Evolutionary conservation across 1,140 invertebrate species (phyloP), one percentile per base, ranked within the genome.

Genomic region (Drosophila nebulosa): DNA sequence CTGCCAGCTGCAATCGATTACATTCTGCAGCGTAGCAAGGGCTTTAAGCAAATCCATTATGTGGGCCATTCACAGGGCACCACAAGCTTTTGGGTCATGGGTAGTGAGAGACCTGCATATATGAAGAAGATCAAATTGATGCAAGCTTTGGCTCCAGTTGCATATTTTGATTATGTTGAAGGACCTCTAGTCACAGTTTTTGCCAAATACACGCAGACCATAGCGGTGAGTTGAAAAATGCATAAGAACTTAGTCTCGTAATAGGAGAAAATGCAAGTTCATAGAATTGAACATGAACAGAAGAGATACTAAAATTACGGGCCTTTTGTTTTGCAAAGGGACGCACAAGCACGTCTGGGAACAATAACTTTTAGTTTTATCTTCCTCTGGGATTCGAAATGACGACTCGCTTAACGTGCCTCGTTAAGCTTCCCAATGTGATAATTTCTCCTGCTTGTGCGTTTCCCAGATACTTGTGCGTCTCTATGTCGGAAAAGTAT

Each of bases 1-100:
- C 64, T 96, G 12, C 94, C 96, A 7, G 94, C 95, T 0, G 93
- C 93, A 74, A 93, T 97, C 14, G 93, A 95, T 69, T 95, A 94
- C 79, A 92, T 95, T 3, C 75, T 96, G 10, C 78, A 91, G 0
- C 74, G 59, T 10, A 96, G 94, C 1, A 84, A 51, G 9, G 59
- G 36, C 0, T 70, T 63, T 14, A 66, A 68, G 80, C 22, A 88
- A 92, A 50, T 74, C 70, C 21, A 90, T 64, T 96, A 92, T 46
- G 69, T 92, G 1, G 92, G 91, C 0, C 92, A 92, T 65, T 93
- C 92, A 0, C 94, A 95, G 90, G 93, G 94, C 18, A 93, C 93
- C 0, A 94, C 93, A 0, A 76, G 79, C 2, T 93, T 94, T 55
- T 93, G 94, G 26, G 94, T 93, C 2, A 92, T 95, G 91, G 91